These are phyloP conservation scores for Gallinago jamesoni DNA, from an alignment of 2,113 vertebrate species.

Conservation along the genomic window DNA sequence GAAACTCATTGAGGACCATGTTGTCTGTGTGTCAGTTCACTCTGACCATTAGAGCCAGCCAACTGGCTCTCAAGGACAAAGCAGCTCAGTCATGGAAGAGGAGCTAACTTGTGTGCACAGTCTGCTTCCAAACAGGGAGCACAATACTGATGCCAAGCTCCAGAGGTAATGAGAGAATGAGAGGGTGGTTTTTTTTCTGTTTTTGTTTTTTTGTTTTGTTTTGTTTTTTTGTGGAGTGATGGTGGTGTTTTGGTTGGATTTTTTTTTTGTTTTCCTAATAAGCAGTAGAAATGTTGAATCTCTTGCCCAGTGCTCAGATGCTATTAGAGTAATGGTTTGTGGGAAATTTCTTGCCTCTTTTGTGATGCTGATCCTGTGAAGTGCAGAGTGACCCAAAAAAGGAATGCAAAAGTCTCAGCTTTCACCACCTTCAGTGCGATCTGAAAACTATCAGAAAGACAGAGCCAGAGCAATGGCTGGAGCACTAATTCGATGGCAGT, in stretches of 20 bases:
- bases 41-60: not conserved
- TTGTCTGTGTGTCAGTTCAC: not conserved
- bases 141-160: not conserved
- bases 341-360: not conserved
- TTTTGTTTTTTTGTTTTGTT: too few relatives aligned
- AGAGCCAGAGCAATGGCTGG: not conserved
- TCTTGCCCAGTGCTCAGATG: not conserved
- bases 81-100: not conserved
- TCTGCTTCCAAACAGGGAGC: not conserved
- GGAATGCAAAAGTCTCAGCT: not conserved
- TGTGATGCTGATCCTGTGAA: not conserved
- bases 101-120: fast-evolving
- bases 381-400: not conserved
- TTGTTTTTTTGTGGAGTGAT: not conserved
- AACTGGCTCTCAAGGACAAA: not conserved
- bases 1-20: fast-evolving
- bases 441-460: not conserved
- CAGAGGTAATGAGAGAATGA: not conserved
- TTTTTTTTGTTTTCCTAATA: not conserved
- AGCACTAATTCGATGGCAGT: not conserved
- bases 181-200: not conserved
- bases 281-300: not conserved
- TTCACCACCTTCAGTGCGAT: not conserved
- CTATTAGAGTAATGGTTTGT: not conserved
- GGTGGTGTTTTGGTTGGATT: not conserved